These are phyloP conservation scores for Eristalis intricaria DNA, from an alignment of 2,888 invertebrate genomes.

Conservation along the genomic window DNA sequence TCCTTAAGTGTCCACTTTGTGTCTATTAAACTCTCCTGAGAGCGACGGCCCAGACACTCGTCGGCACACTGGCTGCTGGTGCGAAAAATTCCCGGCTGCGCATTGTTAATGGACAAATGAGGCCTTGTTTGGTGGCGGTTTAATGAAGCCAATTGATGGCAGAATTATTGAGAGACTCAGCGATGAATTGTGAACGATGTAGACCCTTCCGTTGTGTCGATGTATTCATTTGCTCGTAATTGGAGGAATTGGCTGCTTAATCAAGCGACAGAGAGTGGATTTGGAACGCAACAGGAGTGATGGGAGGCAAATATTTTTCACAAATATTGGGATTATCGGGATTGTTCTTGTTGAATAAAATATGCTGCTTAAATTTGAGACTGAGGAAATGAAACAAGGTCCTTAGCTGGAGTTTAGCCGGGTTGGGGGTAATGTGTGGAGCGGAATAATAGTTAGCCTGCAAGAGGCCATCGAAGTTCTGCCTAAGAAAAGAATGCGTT, in stretches of 20 bases:
- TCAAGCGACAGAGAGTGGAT: background rate
- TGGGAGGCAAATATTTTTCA: slow-evolving; percentile 46
- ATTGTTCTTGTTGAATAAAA: slow-evolving; percentile 2
- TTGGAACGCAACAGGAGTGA: background rate
- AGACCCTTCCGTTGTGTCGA: background rate
- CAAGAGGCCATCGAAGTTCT: no score
- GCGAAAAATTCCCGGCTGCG: slow-evolving; percentile 31
- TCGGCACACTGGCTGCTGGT: slow-evolving; percentile 37
- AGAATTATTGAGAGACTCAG: slow-evolving; percentile 24
- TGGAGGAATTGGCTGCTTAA: slow-evolving; percentile 42
- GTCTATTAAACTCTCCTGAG: slow-evolving; percentile 65
- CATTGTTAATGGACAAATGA: slow-evolving; percentile 10
- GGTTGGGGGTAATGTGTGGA: no score
- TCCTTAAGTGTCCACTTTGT: slow-evolving; percentile 69
- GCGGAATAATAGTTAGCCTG: no score
- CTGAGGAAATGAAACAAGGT: background rate
- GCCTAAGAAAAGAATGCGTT: no score
- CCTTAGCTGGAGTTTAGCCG: no score
- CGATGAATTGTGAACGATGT: background rate
- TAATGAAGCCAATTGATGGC: slow-evolving; percentile 69
- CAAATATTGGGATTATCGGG: slow-evolving; percentile 49
- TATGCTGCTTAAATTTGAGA: background rate
- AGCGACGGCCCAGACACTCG: slow-evolving; percentile 33
- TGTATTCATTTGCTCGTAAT: slow-evolving; percentile 21
- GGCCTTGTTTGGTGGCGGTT: slow-evolving; percentile 45